Conservation (phyloP, 2,797 vertebrate genomes). For the Trachurus trachurus region DNA sequence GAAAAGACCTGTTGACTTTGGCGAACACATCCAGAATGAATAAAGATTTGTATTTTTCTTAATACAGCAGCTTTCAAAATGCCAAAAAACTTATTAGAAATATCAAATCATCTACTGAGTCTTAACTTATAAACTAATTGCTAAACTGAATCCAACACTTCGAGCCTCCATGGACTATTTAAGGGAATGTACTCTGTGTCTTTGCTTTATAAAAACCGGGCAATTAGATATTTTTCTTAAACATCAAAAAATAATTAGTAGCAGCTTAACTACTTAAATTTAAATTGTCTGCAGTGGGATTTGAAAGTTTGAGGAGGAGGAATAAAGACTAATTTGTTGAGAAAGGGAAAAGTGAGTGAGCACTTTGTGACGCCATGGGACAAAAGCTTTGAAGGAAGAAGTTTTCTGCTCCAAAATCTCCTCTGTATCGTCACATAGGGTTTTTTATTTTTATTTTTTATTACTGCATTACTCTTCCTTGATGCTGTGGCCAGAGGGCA, state of each 20-base stretch:
- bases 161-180: not conserved
- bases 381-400: not conserved
- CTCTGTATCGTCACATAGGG: not conserved
- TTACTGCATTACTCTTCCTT: slow-evolving; percentile 47
- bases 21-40: not conserved
- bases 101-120: not conserved
- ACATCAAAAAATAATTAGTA: not conserved
- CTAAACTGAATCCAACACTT: not conserved
- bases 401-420: not conserved
- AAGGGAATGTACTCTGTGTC: not conserved
- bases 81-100: not conserved
- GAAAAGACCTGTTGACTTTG: not conserved
- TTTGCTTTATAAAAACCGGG: not conserved
- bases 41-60: not conserved
- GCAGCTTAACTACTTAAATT: not conserved
- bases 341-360: not conserved
- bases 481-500: slow-evolving; percentile 64
- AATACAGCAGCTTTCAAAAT: not conserved
- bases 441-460: slow-evolving; percentile 22
- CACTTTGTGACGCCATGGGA: not conserved
- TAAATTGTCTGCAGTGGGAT: not conserved
- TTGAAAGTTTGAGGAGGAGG: not conserved
- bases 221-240: not conserved
- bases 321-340: slow-evolving; percentile 13
- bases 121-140: not conserved